phyloP scores from a whole-genome alignment of 2,113 vertebrate genomes.

The Microtus montanus region DNA sequence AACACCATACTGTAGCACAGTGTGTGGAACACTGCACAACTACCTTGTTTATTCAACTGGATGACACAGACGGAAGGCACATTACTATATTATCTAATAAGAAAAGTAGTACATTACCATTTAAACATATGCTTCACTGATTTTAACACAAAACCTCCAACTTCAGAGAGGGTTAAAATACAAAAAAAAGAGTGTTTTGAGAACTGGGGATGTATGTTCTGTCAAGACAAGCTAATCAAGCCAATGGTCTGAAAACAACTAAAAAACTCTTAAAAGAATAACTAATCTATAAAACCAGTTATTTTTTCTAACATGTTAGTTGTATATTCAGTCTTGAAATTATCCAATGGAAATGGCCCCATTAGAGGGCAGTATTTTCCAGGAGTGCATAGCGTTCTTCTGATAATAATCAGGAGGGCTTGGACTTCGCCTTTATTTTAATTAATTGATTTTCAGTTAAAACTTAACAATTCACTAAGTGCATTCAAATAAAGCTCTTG shows the following conservation, averaged over 20 bases:
- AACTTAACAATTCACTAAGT: not conserved
- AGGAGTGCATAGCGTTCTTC: not conserved
- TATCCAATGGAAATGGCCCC: not conserved
- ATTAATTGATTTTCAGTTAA: constrained; percentile 11
- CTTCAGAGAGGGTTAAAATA: not conserved
- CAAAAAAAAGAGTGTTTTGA: constrained; percentile 17
- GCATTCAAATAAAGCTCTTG: not conserved
- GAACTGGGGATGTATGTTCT: not conserved
- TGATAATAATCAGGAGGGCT: not conserved
- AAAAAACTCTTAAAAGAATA: not conserved
- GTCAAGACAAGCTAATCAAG: constrained; percentile 17
- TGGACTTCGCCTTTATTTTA: not conserved
- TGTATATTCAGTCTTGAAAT: not conserved
- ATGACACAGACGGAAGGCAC: not conserved
- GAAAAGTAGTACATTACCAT: not conserved
- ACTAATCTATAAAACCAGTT: constrained; percentile 5
- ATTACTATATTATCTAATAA: constrained; percentile 22
- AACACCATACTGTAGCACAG: constrained; percentile 58
- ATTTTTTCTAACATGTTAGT: not conserved
- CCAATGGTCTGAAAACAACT: constrained; percentile 6
- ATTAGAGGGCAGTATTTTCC: not conserved
- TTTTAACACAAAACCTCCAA: not conserved
- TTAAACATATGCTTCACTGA: not conserved
- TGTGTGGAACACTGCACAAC: not conserved
- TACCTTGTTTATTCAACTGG: not conserved